Conservation (phyloP, 2,888 invertebrate genomes). For the Neoscelio sp. region DNA sequence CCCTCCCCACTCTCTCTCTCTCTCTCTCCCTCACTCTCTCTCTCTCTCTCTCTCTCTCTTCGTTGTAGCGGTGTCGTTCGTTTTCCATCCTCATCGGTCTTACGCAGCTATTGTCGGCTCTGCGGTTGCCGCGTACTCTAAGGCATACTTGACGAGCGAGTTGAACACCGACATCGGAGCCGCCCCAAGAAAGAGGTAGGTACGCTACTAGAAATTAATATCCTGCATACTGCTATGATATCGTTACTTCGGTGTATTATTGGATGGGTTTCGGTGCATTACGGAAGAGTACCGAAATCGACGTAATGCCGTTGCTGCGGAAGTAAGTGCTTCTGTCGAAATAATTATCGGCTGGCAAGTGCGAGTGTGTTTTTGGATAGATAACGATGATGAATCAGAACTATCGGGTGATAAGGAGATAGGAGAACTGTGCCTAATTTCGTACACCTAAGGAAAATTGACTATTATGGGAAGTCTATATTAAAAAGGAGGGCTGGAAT, state of each 20-base stretch:
- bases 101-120: conserved; percentile 47
- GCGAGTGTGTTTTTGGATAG: too few species aligned
- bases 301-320: conserved; percentile 12
- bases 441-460: too few species aligned
- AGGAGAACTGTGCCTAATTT: too few species aligned
- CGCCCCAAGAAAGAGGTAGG: conserved; percentile 38
- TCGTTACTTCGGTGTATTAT: conserved; percentile 41
- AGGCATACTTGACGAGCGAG: conserved; percentile 44
- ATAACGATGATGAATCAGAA: too few species aligned
- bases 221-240: conserved; percentile 27
- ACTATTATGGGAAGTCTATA: too few species aligned
- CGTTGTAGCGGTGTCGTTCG: too few species aligned
- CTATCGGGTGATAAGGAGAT: too few species aligned
- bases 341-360: conserved; percentile 25
- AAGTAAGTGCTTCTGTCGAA: conserved; percentile 14
- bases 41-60: conserved; percentile 14
- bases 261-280: conserved; percentile 25
- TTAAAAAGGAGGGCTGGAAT: too few species aligned
- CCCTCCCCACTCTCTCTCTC: not conserved
- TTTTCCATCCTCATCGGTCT: conserved; percentile 28
- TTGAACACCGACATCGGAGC: conserved; percentile 33
- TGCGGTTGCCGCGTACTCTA: conserved; percentile 29
- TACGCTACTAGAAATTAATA: conserved; percentile 30
- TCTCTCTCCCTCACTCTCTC: conserved; percentile 20
- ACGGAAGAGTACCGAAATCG: conserved; percentile 32